These are phyloP conservation scores for Ylistrum balloti DNA, from an alignment of 1,140 invertebrate species.

Conservation along the genomic window DNA sequence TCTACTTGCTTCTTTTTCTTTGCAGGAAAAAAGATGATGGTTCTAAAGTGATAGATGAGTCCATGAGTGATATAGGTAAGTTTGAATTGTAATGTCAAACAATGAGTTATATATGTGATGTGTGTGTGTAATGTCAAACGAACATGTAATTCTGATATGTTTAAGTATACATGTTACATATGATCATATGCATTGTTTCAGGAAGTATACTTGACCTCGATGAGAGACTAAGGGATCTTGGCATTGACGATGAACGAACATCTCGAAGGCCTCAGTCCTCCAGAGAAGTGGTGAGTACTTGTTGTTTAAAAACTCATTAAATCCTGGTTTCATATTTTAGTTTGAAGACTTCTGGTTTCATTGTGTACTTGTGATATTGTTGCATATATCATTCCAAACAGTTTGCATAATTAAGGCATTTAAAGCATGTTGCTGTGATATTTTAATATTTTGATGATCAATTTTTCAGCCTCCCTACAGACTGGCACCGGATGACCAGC, in stretches of 20 bases:
- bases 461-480: slow-evolving; percentile 70
- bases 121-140: no score
- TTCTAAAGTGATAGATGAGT: slow-evolving; percentile 74
- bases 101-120: no score
- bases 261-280: slow-evolving; percentile 63
- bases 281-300: slow-evolving; percentile 49
- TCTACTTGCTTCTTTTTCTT: slow-evolving; percentile 33
- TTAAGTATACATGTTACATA: no score
- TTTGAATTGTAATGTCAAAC: neutral
- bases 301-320: neutral
- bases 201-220: slow-evolving; percentile 73
- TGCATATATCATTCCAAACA: no score
- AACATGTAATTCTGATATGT: no score
- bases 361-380: no score
- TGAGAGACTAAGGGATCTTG: slow-evolving; percentile 69
- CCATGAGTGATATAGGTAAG: slow-evolving; percentile 75
- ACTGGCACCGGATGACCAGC: slow-evolving; percentile 70
- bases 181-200: slow-evolving; percentile 48
- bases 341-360: no score
- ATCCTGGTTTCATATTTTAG: no score
- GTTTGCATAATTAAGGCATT: no score
- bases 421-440: no score
- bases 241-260: slow-evolving; percentile 59
- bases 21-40: slow-evolving; percentile 73
- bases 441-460: no score